A percentile compares a stretch with the other conserved stretches of the same genome.
phyloP scores from a whole-genome alignment of 2,113 vertebrate genomes.

The Zapus hudsonius region DNA sequence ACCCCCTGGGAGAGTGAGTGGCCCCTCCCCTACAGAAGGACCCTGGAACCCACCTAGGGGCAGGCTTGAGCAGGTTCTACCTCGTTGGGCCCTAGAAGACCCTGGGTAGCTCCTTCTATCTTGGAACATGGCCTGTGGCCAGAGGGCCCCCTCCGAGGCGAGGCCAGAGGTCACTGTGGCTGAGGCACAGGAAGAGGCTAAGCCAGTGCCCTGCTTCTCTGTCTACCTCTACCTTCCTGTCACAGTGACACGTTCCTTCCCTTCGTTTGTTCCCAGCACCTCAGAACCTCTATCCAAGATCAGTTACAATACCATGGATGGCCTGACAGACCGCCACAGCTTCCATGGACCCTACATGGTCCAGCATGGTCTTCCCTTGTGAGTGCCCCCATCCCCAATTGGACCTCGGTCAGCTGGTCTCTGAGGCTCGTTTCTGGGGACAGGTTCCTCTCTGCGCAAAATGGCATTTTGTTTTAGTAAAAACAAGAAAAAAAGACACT shows the following conservation, averaged over 20 bases:
- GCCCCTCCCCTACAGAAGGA: rapidly evolving
- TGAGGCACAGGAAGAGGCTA: background rate
- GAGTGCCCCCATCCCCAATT: constrained; percentile 62
- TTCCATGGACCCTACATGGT: constrained; percentile 81
- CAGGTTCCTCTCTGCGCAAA: background rate
- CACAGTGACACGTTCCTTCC: rapidly evolving
- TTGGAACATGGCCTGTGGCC: too few relatives aligned
- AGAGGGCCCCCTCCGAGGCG: background rate
- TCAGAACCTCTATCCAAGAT: constrained; percentile 82
- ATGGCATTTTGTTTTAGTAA: background rate
- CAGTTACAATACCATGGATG: constrained; percentile 84
- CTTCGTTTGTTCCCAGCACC: constrained; percentile 63
- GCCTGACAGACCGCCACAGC: constrained; percentile 82
- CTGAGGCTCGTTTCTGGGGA: background rate
- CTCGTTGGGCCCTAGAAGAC: background rate
- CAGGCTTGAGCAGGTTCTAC: background rate
- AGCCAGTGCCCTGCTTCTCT: background rate
- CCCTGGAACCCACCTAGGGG: background rate
- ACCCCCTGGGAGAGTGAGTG: constrained; percentile 85
- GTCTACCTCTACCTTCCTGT: rapidly evolving
- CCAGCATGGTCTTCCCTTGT: constrained; percentile 83
- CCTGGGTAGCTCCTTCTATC: background rate
- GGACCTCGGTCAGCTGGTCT: too few relatives aligned
- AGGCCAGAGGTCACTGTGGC: background rate
- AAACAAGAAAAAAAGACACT: background rate